Conservation (phyloP, 2,797 vertebrate genomes). For the Xiphorhynchus erythropygius region DNA sequence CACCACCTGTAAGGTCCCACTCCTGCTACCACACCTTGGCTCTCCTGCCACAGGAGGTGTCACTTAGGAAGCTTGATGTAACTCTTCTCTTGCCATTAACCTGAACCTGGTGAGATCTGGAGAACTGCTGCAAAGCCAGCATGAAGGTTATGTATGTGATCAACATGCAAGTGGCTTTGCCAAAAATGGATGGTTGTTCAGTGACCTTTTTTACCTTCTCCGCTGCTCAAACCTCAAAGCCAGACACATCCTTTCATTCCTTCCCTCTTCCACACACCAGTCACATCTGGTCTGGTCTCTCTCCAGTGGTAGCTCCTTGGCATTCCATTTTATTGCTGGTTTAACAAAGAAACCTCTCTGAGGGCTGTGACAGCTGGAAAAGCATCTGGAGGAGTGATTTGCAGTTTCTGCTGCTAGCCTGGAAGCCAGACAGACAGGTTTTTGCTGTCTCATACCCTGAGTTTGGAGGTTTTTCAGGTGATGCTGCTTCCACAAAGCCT, state of each 20-base stretch:
- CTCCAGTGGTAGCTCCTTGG: background rate
- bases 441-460: background rate
- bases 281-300: background rate
- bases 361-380: background rate
- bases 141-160: background rate
- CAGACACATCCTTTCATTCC: background rate
- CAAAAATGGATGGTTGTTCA: background rate
- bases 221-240: background rate
- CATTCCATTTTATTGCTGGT: background rate
- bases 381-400: constrained; percentile 7
- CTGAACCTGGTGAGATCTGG: background rate
- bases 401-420: background rate
- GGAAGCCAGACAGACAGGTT: background rate
- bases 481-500: background rate
- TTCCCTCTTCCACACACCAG: background rate
- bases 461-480: background rate
- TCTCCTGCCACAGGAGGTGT: background rate
- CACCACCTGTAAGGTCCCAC: background rate
- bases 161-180: background rate
- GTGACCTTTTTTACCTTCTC: background rate
- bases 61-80: background rate
- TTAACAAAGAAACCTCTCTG: background rate
- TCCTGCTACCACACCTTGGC: background rate
- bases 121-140: background rate
- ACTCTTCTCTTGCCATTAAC: background rate